Percentiles rank a stretch among this genome's conserved stretches.
Conservation (phyloP, 2,888 invertebrate species). For the Drosophila picticornis region DNA sequence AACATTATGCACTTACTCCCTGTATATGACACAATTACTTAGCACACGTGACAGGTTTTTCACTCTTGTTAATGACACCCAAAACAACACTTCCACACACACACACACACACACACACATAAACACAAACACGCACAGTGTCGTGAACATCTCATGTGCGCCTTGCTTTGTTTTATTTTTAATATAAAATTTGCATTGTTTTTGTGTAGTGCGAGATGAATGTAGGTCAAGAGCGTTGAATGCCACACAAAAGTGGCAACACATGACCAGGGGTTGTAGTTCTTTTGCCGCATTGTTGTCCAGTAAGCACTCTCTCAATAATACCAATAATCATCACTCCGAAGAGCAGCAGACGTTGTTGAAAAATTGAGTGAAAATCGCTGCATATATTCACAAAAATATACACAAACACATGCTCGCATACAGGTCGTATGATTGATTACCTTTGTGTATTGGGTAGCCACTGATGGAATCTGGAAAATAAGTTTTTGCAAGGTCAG, state of each 20-base stretch:
- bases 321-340: slow-evolving; percentile 49
- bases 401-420: neutral
- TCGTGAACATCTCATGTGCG: slow-evolving; percentile 24
- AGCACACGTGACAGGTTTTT: slow-evolving; percentile 73
- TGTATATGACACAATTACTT: slow-evolving; percentile 76
- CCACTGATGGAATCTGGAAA: slow-evolving; percentile 36
- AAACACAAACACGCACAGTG: slow-evolving; percentile 8
- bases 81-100: slow-evolving; percentile 30
- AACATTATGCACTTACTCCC: slow-evolving; percentile 32
- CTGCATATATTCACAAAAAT: slow-evolving; percentile 1
- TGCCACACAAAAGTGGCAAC: slow-evolving; percentile 49
- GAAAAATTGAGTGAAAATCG: slow-evolving; percentile 25
- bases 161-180: slow-evolving; percentile 65
- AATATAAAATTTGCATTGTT: slow-evolving; percentile 75
- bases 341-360: slow-evolving; percentile 12
- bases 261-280: slow-evolving; percentile 44
- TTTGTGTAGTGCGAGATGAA: slow-evolving; percentile 39
- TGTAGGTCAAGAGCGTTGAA: slow-evolving; percentile 74
- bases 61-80: slow-evolving; percentile 70
- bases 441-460: slow-evolving; percentile 20
- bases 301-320: slow-evolving; percentile 45
- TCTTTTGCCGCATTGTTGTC: slow-evolving; percentile 18
- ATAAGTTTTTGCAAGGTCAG: slow-evolving; percentile 14
- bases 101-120: neutral
- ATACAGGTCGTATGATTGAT: slow-evolving; percentile 63